A percentile compares a stretch with the other conserved stretches of the same genome.
Conservation (phyloP, 2,888 invertebrate genomes). For the Patella pellucida region DNA sequence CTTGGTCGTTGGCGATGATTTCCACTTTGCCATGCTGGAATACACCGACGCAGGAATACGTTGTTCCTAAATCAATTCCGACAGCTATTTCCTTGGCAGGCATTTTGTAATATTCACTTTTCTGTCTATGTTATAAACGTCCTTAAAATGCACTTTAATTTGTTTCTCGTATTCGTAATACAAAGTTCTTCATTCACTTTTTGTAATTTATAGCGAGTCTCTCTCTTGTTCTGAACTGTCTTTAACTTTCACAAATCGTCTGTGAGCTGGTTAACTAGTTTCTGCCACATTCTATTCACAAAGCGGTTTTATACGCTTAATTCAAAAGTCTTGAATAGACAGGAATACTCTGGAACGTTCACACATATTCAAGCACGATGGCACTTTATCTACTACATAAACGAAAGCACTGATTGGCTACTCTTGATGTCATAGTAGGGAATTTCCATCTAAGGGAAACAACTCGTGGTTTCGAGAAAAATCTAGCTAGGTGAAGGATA, state of each 20-base stretch:
- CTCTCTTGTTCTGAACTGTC: no score
- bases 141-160: no score
- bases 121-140: no score
- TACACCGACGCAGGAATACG: constrained; percentile 76
- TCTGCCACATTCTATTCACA: no score
- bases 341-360: not conserved
- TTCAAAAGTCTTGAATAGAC: not conserved
- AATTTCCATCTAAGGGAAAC: not conserved
- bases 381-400: not conserved
- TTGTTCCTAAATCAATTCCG: constrained; percentile 91
- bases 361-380: no score
- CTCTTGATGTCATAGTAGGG: not conserved
- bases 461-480: not conserved
- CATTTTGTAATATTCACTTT: no score
- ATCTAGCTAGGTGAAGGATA: not conserved
- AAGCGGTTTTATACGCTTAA: not conserved
- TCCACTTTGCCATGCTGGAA: constrained; percentile 73
- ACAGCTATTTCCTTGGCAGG: constrained; percentile 72
- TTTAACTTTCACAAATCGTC: no score
- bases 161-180: no score
- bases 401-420: not conserved
- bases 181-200: no score
- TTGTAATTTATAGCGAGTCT: no score
- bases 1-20: constrained; percentile 74
- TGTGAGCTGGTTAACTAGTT: no score